These are phyloP conservation scores for Danio choprae DNA, from an alignment of 2,797 vertebrate species.

Conservation along the genomic window DNA sequence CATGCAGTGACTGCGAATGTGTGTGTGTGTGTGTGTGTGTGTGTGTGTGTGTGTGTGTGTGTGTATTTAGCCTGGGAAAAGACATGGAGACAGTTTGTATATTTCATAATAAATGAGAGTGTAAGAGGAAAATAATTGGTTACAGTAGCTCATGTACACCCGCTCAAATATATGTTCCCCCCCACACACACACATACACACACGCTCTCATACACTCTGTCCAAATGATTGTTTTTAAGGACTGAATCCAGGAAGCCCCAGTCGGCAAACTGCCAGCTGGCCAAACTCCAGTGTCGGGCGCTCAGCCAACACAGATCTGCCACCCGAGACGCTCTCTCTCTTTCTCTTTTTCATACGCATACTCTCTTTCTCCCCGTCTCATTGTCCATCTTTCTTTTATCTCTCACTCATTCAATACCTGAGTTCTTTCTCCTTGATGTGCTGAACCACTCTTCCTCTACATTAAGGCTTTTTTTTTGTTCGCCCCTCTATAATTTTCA, in stretches of 20 bases:
- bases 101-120: slow-evolving; percentile 61
- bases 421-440: slow-evolving; percentile 38
- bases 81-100: slow-evolving; percentile 53
- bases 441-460: slow-evolving; percentile 31
- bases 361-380: slow-evolving; percentile 53
- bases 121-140: slow-evolving; percentile 61
- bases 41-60: slow-evolving; percentile 41
- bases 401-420: slow-evolving; percentile 39
- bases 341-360: slow-evolving; percentile 14
- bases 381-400: slow-evolving; percentile 47
- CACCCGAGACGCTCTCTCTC: slow-evolving; percentile 21
- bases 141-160: slow-evolving; percentile 54
- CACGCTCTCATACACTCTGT: slow-evolving; percentile 64
- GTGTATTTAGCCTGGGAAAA: slow-evolving; percentile 44
- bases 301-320: slow-evolving; percentile 70
- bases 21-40: slow-evolving; percentile 37
- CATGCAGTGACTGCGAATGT: slow-evolving; percentile 47
- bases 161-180: slow-evolving; percentile 55
- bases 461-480: neutral
- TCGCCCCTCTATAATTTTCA: slow-evolving; percentile 5
- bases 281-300: slow-evolving; percentile 85
- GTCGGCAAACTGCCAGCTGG: slow-evolving; percentile 88
- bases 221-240: slow-evolving; percentile 84
- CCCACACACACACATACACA: slow-evolving; percentile 46
- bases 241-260: slow-evolving; percentile 82